phyloP scores from a whole-genome alignment of 2,797 vertebrate species.

The Heterohyrax brucei region DNA sequence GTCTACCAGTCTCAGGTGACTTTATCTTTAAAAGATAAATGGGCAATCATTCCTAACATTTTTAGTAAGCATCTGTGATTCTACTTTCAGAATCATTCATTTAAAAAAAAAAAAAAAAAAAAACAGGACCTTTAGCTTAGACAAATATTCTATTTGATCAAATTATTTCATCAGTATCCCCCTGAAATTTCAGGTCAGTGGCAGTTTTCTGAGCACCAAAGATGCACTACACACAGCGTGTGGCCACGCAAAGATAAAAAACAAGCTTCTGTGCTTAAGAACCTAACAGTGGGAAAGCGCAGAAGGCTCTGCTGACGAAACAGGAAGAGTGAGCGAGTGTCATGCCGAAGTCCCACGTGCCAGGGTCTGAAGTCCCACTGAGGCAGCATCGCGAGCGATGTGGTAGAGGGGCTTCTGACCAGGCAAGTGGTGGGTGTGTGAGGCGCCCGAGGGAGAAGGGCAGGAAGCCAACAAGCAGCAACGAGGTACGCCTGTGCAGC shows the following conservation, averaged over 20 bases:
- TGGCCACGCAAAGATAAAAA: conserved; percentile 54
- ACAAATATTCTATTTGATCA: conserved; percentile 56
- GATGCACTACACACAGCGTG: not conserved
- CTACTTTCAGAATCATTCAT: conserved; percentile 27
- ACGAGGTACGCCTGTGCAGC: not conserved
- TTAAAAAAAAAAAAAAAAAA: not conserved
- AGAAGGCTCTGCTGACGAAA: conserved; percentile 13
- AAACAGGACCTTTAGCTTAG: not conserved
- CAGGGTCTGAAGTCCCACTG: not conserved
- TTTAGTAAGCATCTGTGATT: conserved; percentile 61
- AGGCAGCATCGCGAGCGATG: not conserved
- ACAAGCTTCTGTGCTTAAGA: not conserved
- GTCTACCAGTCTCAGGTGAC: conserved; percentile 1
- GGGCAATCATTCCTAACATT: conserved; percentile 6
- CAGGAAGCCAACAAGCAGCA: not conserved
- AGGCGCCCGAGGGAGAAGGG: not conserved
- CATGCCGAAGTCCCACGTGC: not conserved
- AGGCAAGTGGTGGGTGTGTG: not conserved
- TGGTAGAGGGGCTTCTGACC: not conserved
- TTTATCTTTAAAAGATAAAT: conserved; percentile 61
- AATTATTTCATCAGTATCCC: conserved; percentile 33
- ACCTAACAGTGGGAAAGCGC: not conserved
- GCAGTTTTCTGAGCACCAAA: conserved; percentile 57
- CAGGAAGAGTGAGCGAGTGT: not conserved
- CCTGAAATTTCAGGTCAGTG: conserved; percentile 48